Percentiles rank a stretch among this genome's conserved stretches.
These are phyloP conservation scores for Sclerurus mexicanus DNA, from an alignment of 2,113 vertebrate species.

Conservation along the genomic window DNA sequence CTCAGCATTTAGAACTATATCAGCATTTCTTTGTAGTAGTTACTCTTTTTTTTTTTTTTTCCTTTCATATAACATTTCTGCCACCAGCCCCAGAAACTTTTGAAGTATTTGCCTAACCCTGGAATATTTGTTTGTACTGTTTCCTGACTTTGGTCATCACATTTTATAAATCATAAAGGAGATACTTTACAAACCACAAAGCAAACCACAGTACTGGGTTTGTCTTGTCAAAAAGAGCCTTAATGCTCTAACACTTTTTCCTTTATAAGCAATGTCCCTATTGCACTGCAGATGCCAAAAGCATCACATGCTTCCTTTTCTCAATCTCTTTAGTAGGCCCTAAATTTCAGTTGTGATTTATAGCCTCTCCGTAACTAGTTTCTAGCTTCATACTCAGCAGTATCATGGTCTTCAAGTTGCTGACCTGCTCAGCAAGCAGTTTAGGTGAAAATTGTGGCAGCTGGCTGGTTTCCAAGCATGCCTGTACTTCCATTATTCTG, in stretches of 20 bases:
- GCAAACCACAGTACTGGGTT: background rate
- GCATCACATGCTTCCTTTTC: background rate
- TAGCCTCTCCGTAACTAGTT: constrained; percentile 23
- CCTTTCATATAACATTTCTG: background rate
- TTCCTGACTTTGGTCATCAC: background rate
- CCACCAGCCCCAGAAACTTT: background rate
- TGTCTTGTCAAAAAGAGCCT: background rate
- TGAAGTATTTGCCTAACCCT: constrained; percentile 14
- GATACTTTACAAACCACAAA: constrained; percentile 8
- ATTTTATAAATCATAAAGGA: constrained; percentile 26
- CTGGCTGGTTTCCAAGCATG: constrained; percentile 30
- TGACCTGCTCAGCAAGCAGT: constrained; percentile 31
- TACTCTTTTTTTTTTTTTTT: background rate
- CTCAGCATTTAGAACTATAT: background rate
- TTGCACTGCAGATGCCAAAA: background rate
- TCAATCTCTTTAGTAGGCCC: constrained; percentile 31
- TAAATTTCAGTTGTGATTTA: constrained; percentile 26
- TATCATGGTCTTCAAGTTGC: constrained; percentile 25
- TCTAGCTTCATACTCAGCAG: constrained; percentile 30
- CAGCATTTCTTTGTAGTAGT: background rate
- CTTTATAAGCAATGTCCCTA: constrained; percentile 16
- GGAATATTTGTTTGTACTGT: background rate
- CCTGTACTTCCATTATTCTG: constrained; percentile 41
- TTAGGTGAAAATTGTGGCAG: constrained; percentile 40
- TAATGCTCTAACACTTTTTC: constrained; percentile 28